These are phyloP conservation scores for Amblyopsis rosae DNA, from an alignment of 2,113 vertebrate genomes.

Conservation along the genomic window DNA sequence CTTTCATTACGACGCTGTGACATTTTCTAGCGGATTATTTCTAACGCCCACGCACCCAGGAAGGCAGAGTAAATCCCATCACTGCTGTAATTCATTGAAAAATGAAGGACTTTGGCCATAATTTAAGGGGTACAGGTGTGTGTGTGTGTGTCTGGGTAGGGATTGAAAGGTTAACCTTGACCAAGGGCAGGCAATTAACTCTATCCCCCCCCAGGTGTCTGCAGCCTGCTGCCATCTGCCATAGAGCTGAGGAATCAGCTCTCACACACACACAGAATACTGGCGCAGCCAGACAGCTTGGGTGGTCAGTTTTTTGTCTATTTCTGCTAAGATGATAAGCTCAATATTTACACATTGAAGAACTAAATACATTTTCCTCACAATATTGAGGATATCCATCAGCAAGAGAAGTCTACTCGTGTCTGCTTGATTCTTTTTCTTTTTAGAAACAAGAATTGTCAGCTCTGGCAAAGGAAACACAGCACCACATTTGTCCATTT, in stretches of 20 bases:
- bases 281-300: constrained; percentile 22
- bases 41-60: background rate
- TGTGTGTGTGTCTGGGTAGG: constrained; percentile 6
- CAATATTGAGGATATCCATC: constrained; percentile 11
- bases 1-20: constrained; percentile 6
- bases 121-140: constrained; percentile 25
- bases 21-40: constrained; percentile 2
- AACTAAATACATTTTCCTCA: constrained; percentile 19
- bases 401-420: constrained; percentile 30
- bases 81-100: constrained; percentile 31
- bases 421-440: background rate
- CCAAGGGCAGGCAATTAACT: constrained; percentile 62
- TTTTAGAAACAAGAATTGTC: constrained; percentile 1
- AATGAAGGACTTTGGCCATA: constrained; percentile 23
- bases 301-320: constrained; percentile 19
- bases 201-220: constrained; percentile 54
- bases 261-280: constrained; percentile 46
- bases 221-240: constrained; percentile 62
- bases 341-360: constrained; percentile 13
- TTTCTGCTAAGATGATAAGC: constrained; percentile 30
- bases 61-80: constrained; percentile 23
- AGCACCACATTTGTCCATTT: background rate
- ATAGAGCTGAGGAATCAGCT: constrained; percentile 38
- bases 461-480: constrained; percentile 3
- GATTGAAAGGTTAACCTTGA: constrained; percentile 57